Conservation (phyloP, 2,113 vertebrate genomes). For the Sapayoa aenigma region DNA sequence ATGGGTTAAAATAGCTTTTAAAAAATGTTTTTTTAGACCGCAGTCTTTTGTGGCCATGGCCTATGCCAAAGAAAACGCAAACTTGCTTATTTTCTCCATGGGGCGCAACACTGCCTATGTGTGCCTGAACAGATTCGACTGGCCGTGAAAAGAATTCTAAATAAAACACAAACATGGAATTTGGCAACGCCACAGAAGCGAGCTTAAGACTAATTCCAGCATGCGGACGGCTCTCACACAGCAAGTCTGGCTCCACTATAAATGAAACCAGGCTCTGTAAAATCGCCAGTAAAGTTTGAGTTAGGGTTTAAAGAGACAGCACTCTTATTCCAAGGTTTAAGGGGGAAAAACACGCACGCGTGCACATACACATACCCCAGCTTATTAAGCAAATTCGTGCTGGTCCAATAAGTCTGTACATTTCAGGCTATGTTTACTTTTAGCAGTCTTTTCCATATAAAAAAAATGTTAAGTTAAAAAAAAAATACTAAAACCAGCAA, state of each 20-base stretch:
- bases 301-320: conserved; percentile 83
- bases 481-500: conserved; percentile 12
- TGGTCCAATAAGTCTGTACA: conserved; percentile 63
- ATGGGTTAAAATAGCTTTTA: conserved; percentile 86
- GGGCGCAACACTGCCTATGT: conserved; percentile 82
- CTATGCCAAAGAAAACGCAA: conserved; percentile 84
- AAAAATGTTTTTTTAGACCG: conserved; percentile 81
- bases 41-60: conserved; percentile 82
- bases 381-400: conserved; percentile 54
- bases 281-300: conserved; percentile 85
- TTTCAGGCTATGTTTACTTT: conserved; percentile 67
- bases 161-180: conserved; percentile 89
- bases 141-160: conserved; percentile 88
- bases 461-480: background rate
- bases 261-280: conserved; percentile 92
- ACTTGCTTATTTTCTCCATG: conserved; percentile 85
- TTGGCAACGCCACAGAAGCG: conserved; percentile 85
- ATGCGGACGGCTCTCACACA: conserved; percentile 84
- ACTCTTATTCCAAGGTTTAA: conserved; percentile 51
- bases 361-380: background rate
- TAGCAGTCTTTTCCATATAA: conserved; percentile 55
- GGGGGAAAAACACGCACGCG: background rate
- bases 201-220: conserved; percentile 87
- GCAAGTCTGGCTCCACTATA: conserved; percentile 90
- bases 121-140: conserved; percentile 82